These are phyloP conservation scores for Mythimna lalbum DNA, from an alignment of 2,888 invertebrate species.

Conservation along the genomic window DNA sequence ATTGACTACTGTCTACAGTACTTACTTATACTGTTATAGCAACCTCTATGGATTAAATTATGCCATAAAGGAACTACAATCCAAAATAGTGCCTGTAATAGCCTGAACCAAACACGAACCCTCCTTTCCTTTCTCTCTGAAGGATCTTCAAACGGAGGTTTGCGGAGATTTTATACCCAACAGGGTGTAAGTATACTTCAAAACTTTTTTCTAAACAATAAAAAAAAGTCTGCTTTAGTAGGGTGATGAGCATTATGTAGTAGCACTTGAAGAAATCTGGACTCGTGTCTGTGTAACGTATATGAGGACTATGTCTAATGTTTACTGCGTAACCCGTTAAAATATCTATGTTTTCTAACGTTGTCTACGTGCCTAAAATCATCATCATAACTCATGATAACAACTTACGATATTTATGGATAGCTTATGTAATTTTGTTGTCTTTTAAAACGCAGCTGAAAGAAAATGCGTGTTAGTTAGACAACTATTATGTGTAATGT, in stretches of 20 bases:
- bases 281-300: background rate
- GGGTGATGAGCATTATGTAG: too few species aligned
- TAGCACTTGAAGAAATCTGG: background rate
- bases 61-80: too few species aligned
- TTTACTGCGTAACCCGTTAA: background rate
- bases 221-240: too few species aligned
- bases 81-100: too few species aligned
- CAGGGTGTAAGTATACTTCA: too few species aligned
- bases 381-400: slow-evolving; percentile 5
- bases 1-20: background rate
- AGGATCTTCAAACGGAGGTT: too few species aligned
- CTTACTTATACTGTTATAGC: background rate
- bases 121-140: too few species aligned
- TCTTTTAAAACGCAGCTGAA: slow-evolving; percentile 12
- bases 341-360: background rate
- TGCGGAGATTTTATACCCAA: too few species aligned
- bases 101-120: too few species aligned
- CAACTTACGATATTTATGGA: background rate
- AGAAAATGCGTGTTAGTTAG: slow-evolving; percentile 30
- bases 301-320: background rate
- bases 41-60: too few species aligned
- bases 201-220: too few species aligned
- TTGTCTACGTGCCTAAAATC: background rate
- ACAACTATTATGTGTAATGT: slow-evolving; percentile 19
- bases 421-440: slow-evolving; percentile 7